phyloP scores from a whole-genome alignment of 2,113 vertebrate genomes.

The Pterocles gutturalis region DNA sequence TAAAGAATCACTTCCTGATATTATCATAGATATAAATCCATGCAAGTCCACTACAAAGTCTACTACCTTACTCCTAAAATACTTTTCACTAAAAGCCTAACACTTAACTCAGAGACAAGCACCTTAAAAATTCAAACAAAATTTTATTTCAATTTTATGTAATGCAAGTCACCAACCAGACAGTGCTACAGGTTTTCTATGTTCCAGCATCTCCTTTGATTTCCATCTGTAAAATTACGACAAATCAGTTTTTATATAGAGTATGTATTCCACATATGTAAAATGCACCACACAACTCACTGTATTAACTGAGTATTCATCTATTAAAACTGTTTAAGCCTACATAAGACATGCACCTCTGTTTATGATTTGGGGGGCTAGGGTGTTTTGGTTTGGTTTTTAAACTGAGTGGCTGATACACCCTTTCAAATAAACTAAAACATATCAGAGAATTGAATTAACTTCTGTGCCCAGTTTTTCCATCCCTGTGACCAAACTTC shows the following conservation, averaged over 20 bases:
- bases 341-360: fast-evolving
- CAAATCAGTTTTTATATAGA: background rate
- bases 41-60: background rate
- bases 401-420: background rate
- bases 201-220: background rate
- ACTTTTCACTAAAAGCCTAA: background rate
- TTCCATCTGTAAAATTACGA: background rate
- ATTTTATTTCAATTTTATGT: background rate
- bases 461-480: background rate
- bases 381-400: background rate
- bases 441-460: background rate
- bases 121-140: background rate
- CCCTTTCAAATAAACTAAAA: background rate
- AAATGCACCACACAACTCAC: background rate
- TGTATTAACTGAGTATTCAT: background rate
- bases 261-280: background rate
- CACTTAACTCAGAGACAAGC: fast-evolving
- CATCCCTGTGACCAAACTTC: background rate
- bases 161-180: background rate
- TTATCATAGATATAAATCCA: background rate
- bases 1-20: background rate
- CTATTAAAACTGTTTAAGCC: background rate
- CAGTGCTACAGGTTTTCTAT: background rate
- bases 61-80: background rate
- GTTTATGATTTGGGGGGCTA: background rate